Conservation (phyloP, 2,888 invertebrate species). For the Parasteatoda lunata region DNA sequence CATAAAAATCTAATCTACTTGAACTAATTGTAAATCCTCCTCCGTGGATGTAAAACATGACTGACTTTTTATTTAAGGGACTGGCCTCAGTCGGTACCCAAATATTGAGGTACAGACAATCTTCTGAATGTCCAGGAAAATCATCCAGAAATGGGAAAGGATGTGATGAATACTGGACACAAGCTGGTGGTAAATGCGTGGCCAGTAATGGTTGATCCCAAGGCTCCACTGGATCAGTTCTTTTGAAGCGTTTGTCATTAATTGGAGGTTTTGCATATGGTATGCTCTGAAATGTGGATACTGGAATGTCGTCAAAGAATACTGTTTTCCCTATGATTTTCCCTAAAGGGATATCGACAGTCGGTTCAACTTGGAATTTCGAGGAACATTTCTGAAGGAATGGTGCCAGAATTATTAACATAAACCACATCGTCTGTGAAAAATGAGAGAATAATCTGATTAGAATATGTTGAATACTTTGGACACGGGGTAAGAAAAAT, state of each 20-base stretch:
- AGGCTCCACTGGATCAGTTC: background rate
- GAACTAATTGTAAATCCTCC: constrained; percentile 36
- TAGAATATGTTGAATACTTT: no score
- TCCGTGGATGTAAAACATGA: constrained; percentile 56
- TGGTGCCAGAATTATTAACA: no score
- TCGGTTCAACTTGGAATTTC: background rate
- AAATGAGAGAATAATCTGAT: no score
- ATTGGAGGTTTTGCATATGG: constrained; percentile 44
- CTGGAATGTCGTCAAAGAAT: background rate
- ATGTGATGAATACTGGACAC: constrained; percentile 20
- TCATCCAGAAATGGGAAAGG: constrained; percentile 29
- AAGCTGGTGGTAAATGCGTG: constrained; percentile 15
- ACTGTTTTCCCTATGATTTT: background rate
- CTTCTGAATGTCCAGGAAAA: constrained; percentile 34
- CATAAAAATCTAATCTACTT: background rate
- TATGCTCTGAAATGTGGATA: constrained; percentile 10
- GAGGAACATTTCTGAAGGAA: no score
- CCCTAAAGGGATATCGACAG: background rate
- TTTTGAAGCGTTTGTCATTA: constrained; percentile 31
- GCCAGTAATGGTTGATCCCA: background rate
- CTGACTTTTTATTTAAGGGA: constrained; percentile 17
- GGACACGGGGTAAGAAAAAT: no score
- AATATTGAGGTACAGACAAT: constrained; percentile 64
- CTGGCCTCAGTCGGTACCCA: constrained; percentile 21
- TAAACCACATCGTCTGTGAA: no score